phyloP scores from a whole-genome alignment of 2,888 invertebrate species.

The Caenorhabditis sp. region DNA sequence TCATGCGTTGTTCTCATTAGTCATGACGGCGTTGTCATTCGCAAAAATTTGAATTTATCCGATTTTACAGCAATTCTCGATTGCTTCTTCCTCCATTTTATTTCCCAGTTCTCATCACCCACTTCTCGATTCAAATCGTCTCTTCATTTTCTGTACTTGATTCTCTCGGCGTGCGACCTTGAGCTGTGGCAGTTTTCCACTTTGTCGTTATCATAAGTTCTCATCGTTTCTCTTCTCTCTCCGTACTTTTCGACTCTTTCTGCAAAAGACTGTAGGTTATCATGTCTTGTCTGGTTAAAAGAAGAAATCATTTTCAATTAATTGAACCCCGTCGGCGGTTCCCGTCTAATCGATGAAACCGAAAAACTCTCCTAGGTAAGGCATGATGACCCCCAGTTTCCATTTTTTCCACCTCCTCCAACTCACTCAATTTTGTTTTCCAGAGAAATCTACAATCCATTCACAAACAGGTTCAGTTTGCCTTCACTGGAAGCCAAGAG shows the following conservation, averaged over 20 bases:
- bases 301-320: not conserved
- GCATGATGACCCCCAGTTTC: not conserved
- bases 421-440: constrained; percentile 2
- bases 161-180: constrained; percentile 20
- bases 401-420: not conserved
- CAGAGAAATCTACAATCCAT: constrained; percentile 37
- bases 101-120: not conserved
- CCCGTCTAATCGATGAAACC: constrained; percentile 32
- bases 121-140: not conserved
- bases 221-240: not conserved
- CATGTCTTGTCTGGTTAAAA: not conserved
- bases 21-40: too few species aligned
- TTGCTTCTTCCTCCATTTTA: too few species aligned
- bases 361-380: constrained; percentile 28
- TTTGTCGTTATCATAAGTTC: too few species aligned
- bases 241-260: not conserved
- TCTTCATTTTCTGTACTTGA: not conserved
- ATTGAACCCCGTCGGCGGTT: not conserved
- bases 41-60: too few species aligned
- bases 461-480: constrained; percentile 4
- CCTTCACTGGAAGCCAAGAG: not conserved
- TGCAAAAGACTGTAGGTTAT: constrained; percentile 8
- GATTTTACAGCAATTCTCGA: too few species aligned
- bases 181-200: constrained; percentile 13
- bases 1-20: constrained; percentile 1